Conservation (phyloP, 1,140 invertebrate genomes). For the Brachionus rubens region DNA sequence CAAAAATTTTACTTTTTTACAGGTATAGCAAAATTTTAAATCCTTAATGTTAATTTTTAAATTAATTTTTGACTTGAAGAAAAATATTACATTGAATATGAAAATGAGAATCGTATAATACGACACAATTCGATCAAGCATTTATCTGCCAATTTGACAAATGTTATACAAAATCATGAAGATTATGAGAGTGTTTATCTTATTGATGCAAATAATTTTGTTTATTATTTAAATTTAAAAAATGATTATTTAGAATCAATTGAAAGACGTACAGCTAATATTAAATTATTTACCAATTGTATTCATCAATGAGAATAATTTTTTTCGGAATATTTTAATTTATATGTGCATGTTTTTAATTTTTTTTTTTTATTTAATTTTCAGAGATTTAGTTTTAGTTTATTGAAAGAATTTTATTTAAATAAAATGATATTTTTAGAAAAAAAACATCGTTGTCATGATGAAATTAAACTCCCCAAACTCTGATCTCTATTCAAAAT, state of each 20-base stretch:
- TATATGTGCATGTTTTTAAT: too few relatives aligned
- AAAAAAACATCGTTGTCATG: too few relatives aligned
- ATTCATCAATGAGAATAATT: neutral
- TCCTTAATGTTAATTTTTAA: neutral
- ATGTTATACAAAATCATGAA: slow-evolving; percentile 15
- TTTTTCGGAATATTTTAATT: neutral
- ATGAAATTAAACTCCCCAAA: too few relatives aligned
- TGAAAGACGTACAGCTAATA: slow-evolving; percentile 16
- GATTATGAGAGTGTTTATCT: slow-evolving; percentile 27
- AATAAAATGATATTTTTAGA: too few relatives aligned
- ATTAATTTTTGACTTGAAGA: neutral
- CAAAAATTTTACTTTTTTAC: slow-evolving; percentile 38
- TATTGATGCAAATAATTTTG: slow-evolving; percentile 17
- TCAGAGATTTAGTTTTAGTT: too few relatives aligned
- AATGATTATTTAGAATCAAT: slow-evolving; percentile 39
- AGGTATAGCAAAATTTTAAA: neutral
- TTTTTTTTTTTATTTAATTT: too few relatives aligned
- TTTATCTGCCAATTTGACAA: slow-evolving; percentile 17
- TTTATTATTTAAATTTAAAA: slow-evolving; percentile 36
- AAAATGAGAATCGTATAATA: slow-evolving; percentile 10
- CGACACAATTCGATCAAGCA: neutral
- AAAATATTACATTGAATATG: slow-evolving; percentile 36
- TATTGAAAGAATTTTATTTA: too few relatives aligned
- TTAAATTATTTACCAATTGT: slow-evolving; percentile 25
- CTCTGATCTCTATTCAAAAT: too few relatives aligned